Percentiles rank a stretch among this genome's conserved stretches.
Conservation (phyloP, 2,888 invertebrate genomes). For the Mythimna pallens region DNA sequence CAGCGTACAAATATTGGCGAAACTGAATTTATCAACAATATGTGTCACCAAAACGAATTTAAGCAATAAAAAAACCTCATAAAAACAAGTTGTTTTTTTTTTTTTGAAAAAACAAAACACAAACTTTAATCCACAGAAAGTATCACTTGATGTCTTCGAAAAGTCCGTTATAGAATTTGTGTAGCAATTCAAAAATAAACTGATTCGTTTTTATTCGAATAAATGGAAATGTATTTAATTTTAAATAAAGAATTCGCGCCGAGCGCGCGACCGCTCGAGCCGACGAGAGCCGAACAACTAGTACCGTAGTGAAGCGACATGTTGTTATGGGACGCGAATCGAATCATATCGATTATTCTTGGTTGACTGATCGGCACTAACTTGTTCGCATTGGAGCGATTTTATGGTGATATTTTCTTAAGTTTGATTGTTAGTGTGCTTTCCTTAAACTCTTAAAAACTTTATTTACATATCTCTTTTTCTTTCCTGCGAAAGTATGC, state of each 20-base stretch:
- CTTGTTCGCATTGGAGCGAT: conserved; percentile 11
- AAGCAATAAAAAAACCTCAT: conserved; percentile 63
- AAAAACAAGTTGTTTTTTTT: conserved; percentile 4
- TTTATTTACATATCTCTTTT: too few relatives aligned
- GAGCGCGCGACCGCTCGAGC: conserved; percentile 76
- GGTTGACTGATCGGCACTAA: conserved; percentile 26
- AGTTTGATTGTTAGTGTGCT: too few relatives aligned
- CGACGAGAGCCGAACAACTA: conserved; percentile 79
- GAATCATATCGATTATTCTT: conserved; percentile 57
- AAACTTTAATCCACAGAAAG: conserved; percentile 34
- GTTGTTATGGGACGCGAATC: conserved; percentile 52
- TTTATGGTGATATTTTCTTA: conserved; percentile 1
- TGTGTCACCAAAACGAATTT: conserved; percentile 78
- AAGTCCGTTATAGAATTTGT: conserved; percentile 20
- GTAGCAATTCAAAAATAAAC: conserved; percentile 38
- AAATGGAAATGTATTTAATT: conserved; percentile 45
- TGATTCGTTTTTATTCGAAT: conserved; percentile 43
- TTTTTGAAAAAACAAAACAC: conserved; percentile 21
- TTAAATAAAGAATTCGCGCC: conserved; percentile 58
- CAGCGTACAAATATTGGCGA: conserved; percentile 25
- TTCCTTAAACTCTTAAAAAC: too few relatives aligned
- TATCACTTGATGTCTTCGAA: conserved; percentile 32
- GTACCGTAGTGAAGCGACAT: conserved; percentile 76
- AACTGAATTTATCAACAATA: conserved; percentile 50
- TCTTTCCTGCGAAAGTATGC: too few relatives aligned